These are phyloP conservation scores for Acrocera orbiculus DNA, from an alignment of 2,888 invertebrate species.

Conservation along the genomic window DNA sequence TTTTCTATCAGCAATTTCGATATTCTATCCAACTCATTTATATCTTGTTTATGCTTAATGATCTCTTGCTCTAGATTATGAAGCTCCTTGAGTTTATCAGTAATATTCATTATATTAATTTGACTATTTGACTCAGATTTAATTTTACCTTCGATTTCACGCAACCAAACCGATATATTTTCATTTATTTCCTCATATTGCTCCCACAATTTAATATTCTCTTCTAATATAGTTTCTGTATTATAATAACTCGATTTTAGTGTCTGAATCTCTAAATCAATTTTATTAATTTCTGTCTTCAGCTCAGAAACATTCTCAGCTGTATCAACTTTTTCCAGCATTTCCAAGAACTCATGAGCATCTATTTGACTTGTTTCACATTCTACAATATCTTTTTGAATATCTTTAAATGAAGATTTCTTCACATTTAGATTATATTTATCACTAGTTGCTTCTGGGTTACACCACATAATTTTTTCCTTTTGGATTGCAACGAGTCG, in stretches of 20 bases:
- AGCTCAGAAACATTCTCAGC: slow-evolving; percentile 49
- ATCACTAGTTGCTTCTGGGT: slow-evolving; percentile 74
- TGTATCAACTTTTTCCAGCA: slow-evolving; percentile 54
- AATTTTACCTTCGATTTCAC: slow-evolving; percentile 58
- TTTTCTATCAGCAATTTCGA: slow-evolving; percentile 55
- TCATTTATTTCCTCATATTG: slow-evolving; percentile 64
- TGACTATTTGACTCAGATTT: slow-evolving; percentile 55
- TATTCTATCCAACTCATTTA: slow-evolving; percentile 46
- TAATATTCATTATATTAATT: slow-evolving; percentile 47
- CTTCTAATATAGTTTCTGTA: slow-evolving; percentile 47
- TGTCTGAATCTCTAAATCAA: slow-evolving; percentile 51
- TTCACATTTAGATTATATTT: slow-evolving; percentile 87
- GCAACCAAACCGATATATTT: slow-evolving; percentile 55
- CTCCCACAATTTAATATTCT: slow-evolving; percentile 59
- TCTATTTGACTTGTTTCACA: slow-evolving; percentile 49
- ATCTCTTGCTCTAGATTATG: slow-evolving; percentile 44
- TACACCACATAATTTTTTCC: slow-evolving; percentile 84
- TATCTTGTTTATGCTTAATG: slow-evolving; percentile 42
- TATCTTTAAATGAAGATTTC: slow-evolving; percentile 58
- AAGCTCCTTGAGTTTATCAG: slow-evolving; percentile 50
- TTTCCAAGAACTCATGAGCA: slow-evolving; percentile 49
- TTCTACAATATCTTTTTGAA: slow-evolving; percentile 52
- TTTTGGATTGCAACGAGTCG: slow-evolving; percentile 62
- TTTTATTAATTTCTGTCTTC: slow-evolving; percentile 48
- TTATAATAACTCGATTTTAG: slow-evolving; percentile 48